Conservation (phyloP, 2,888 invertebrate species). For the Ormyrus labotus region DNA sequence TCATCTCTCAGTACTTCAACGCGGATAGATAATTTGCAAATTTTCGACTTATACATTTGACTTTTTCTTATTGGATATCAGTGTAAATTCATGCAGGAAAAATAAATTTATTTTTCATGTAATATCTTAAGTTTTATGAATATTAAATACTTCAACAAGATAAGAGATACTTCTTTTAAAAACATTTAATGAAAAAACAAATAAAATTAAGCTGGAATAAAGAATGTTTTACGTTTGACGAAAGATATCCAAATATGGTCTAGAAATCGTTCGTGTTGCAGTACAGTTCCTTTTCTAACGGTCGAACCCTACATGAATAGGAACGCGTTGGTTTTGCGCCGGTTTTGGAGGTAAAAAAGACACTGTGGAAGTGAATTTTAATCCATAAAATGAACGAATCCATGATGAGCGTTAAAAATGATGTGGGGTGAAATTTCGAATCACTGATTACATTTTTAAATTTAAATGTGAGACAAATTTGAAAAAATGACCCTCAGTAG, state of each 20-base stretch:
- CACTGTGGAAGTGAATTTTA: conserved; percentile 24
- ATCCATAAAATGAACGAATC: conserved; percentile 47
- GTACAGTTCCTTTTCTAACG: conserved; percentile 40
- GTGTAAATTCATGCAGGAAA: too few species aligned
- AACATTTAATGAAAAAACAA: conserved; percentile 10
- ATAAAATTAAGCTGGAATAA: conserved; percentile 19
- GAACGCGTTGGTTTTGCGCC: conserved; percentile 3
- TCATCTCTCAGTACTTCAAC: conserved; percentile 36
- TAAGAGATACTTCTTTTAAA: background rate
- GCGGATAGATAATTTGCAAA: background rate
- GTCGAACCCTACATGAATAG: conserved; percentile 28
- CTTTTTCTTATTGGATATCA: too few species aligned
- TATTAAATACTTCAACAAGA: too few species aligned
- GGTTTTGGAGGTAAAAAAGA: conserved; percentile 37
- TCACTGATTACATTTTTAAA: conserved; percentile 48
- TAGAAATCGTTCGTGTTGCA: conserved; percentile 42
- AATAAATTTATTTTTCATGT: too few species aligned
- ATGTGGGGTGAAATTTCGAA: conserved; percentile 50
- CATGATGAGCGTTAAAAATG: conserved; percentile 51
- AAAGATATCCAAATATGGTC: conserved; percentile 42
- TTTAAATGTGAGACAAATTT: conserved; percentile 66
- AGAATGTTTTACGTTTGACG: conserved; percentile 30
- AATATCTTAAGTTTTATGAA: too few species aligned
- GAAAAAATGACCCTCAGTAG: conserved; percentile 73
- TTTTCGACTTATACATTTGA: too few species aligned